These are phyloP conservation scores for Exephanes ischioxanthus DNA, from an alignment of 2,888 invertebrate species.

Conservation along the genomic window DNA sequence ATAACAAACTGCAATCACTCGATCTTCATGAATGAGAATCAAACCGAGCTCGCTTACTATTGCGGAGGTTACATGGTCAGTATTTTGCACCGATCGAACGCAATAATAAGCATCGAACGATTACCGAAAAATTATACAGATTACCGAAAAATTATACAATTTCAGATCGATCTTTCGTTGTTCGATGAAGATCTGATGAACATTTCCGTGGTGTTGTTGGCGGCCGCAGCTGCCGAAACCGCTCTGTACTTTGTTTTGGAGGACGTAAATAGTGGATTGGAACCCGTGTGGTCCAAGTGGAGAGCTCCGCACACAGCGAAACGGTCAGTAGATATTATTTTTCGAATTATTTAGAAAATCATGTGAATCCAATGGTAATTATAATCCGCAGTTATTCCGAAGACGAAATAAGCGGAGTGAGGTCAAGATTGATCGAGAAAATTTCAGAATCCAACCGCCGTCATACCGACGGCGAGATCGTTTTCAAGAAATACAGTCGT, in stretches of 20 bases:
- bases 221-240: constrained; percentile 69
- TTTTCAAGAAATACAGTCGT: constrained; percentile 76
- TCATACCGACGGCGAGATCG: constrained; percentile 54
- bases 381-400: constrained; percentile 65
- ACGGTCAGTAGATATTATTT: constrained; percentile 4
- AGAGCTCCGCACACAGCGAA: constrained; percentile 43
- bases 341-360: not conserved
- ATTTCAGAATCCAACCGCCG: constrained; percentile 58
- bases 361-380: not conserved
- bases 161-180: constrained; percentile 77
- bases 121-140: not conserved
- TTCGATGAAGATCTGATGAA: constrained; percentile 71
- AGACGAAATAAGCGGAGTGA: constrained; percentile 58
- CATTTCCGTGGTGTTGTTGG: constrained; percentile 69
- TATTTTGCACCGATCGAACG: not conserved
- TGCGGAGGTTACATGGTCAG: constrained; percentile 76
- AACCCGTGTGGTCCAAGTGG: constrained; percentile 51
- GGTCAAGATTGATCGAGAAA: constrained; percentile 66
- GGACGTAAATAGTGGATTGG: constrained; percentile 1
- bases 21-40: constrained; percentile 27
- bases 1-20: constrained; percentile 53
- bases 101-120: no score
- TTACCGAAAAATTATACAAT: constrained; percentile 1
- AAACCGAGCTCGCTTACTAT: constrained; percentile 64
- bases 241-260: constrained; percentile 69